Base-by-base conservation (phyloP, 1,140 invertebrate species). In the Drosophila azteca region DNA sequence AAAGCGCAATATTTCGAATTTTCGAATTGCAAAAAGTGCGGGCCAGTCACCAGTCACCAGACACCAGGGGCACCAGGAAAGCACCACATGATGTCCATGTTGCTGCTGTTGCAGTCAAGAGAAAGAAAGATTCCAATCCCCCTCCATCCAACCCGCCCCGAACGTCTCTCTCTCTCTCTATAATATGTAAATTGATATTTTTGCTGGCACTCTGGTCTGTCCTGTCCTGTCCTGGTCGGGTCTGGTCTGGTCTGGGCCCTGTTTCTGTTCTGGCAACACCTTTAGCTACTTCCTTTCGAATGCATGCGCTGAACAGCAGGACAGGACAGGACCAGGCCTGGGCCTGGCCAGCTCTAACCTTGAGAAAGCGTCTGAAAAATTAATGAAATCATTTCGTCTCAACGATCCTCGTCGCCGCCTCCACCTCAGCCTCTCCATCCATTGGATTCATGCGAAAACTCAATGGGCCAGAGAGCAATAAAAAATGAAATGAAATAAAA, bases 151-250 rank as follows among this genome's bases (percentile, higher is more conserved):
- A 2, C 3, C 3, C 17, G 20, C 20, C 53, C 9, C 17, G 13
- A 15, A 24, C 61, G 5, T 24, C 13, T 8, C 17, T 2, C 43
- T 54, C 17, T 41, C 24, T 35, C 43, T 53, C 52, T 55, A 67
- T 83, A 87, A 67, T 83, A 87, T 88, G 82, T 87, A 87, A 87
- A 87, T 88, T 88, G 82, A 87, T 87, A 79, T 87, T 82, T 87
- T 71, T 75, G 55, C 60, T 26, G 39, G 55, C 52, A 68, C 50
- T 29, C 29, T 45, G 50, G 62, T 8, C 55, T 22, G n/a, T n/a
- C n/a, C n/a, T n/a, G n/a, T n/a, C n/a, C 50, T 11, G 51, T 4
- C 5, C 22, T 2, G 29, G 29, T 9, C 29, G 31, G 58, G 29
- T 31, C 48, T 46, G 53, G 46, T 29, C 29, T 45, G 50, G 62